Base-by-base conservation (phyloP, 2,797 vertebrate genomes). In the Pangasius macronema region DNA sequence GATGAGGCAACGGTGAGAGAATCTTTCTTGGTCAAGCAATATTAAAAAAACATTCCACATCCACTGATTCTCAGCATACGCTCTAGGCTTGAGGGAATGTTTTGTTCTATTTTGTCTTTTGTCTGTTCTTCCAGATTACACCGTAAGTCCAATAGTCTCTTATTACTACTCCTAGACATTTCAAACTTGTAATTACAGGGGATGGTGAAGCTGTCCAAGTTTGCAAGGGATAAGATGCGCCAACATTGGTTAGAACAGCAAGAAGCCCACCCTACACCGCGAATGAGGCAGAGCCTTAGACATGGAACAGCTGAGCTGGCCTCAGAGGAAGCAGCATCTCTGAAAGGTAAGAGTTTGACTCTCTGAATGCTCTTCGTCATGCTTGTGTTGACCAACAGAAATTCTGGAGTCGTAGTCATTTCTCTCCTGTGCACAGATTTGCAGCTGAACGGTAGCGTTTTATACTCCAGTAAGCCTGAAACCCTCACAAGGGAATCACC, bases 201-300 rank as follows among this genome's bases (percentile, higher is more conserved):
- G 73, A 96, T 94, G 92, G 90, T 93, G 87, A 94, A 93, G 85
- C 90, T 96, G 89, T 93, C 95, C 16, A 96, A 94, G 89, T 96
- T 95, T 77, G 91, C 95, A n/a, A 92, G 94, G 88, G 96, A 97
- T 22, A 97, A 96, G 91, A 93, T 95, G 92, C 95, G 92, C 82
- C 92, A 91, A 90, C 97, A 92, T 27, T 81, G 75, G 86, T 89
- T 92, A 90, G 96, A 95, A 87, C 95, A 92, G 90, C 94, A 95
- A 67, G 96, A 96, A 68, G 93, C 89, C 68, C 93, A 92, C 8
- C 70, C 84, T 1, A 86, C 27, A 87, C 93, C 89, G 10, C 91
- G 83, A 68, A 91, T 90, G 20, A 93, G 89, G 53, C 92, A 92
- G 53, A 89, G 91, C 13, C 89, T 93, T 61, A 90, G 89, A 87